A percentile compares a stretch with the other conserved stretches of the same genome.
Evolutionary conservation across 2,797 vertebrate species (phyloP).

Genomic region (Gymnothorax javanicus): DNA sequence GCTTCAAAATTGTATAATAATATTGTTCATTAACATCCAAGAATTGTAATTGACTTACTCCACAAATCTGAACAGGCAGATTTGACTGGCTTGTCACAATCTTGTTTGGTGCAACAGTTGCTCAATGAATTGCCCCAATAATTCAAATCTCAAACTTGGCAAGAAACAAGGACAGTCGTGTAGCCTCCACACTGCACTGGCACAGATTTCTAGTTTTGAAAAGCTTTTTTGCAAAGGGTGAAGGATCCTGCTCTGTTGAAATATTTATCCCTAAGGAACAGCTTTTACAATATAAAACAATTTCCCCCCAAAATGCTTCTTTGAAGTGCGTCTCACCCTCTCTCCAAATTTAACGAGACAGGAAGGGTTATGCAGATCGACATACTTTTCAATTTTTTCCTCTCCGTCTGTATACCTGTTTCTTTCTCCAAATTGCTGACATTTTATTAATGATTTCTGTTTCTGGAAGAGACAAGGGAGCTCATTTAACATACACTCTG

Average conservation of each 20-base stretch:
- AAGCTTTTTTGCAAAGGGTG: neutral
- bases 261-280: constrained; percentile 16
- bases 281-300: neutral
- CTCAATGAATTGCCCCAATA: neutral
- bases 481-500: constrained; percentile 4
- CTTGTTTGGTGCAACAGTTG: neutral
- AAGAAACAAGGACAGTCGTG: neutral
- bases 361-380: constrained; percentile 10
- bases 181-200: neutral
- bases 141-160: neutral
- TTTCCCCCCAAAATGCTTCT: neutral
- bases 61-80: neutral
- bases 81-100: neutral
- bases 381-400: neutral
- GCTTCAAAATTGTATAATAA: neutral
- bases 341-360: constrained; percentile 2
- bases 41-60: neutral
- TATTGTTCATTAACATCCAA: neutral
- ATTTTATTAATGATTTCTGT: constrained; percentile 20
- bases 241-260: neutral
- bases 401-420: neutral
- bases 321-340: constrained; percentile 12
- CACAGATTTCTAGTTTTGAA: neutral
- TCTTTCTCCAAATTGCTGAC: constrained; percentile 12
- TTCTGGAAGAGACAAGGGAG: constrained; percentile 16